These are phyloP conservation scores for Cichlasoma orientale DNA, from an alignment of 2,797 vertebrate species.

Conservation along the genomic window DNA sequence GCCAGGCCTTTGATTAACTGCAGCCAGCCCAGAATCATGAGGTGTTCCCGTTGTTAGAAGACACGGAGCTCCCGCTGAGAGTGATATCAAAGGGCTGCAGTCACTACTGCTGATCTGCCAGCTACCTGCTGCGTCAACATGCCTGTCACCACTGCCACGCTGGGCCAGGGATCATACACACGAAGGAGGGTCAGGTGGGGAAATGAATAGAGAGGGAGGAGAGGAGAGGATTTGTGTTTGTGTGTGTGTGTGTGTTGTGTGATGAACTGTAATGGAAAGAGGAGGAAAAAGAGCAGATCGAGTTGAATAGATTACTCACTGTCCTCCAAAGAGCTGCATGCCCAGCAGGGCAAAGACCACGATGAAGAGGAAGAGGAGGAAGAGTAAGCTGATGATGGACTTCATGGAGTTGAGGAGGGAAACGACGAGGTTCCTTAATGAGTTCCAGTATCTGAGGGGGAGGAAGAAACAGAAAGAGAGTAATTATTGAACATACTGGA, in stretches of 20 bases:
- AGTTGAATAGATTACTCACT: conserved; percentile 82
- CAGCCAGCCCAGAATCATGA: conserved; percentile 50
- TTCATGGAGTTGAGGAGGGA: conserved; percentile 99
- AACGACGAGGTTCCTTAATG: conserved; percentile 93
- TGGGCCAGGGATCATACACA: conserved; percentile 42
- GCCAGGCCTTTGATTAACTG: conserved; percentile 54
- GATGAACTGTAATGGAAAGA: not conserved
- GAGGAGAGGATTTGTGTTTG: not conserved
- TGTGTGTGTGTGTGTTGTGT: not conserved
- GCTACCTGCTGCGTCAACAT: conserved; percentile 64
- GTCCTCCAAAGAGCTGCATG: conserved; percentile 99
- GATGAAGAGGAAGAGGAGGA: conserved; percentile 98
- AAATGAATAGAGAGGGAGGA: not conserved
- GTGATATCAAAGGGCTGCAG: conserved; percentile 63
- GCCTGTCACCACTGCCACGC: conserved; percentile 42
- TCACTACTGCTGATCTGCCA: conserved; percentile 46
- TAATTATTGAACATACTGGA: not conserved
- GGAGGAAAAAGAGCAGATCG: not conserved
- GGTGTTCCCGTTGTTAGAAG: conserved; percentile 60
- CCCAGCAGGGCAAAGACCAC: conserved; percentile 97
- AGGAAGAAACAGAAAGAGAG: not conserved
- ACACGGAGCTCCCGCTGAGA: conserved; percentile 62
- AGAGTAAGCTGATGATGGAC: conserved; percentile 97
- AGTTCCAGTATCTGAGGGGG: conserved; percentile 92
- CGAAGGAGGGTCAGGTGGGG: conserved; percentile 24